A percentile compares a stretch with the other conserved stretches of the same genome.
phyloP scores from a whole-genome alignment of 2,113 vertebrate genomes.

The Brienomyrus longianalis region DNA sequence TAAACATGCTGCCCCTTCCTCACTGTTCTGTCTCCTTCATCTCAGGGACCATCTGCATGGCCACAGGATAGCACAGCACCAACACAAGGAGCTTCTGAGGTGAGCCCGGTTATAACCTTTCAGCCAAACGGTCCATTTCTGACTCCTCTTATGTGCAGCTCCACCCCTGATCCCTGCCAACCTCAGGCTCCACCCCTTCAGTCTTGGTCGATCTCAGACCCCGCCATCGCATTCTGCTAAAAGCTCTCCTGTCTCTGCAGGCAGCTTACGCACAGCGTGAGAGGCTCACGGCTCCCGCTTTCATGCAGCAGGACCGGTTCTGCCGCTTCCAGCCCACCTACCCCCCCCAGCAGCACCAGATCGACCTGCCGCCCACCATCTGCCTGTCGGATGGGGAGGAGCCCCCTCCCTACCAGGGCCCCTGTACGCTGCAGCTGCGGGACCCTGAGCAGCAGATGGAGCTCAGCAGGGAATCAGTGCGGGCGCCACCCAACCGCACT shows the following conservation, averaged over 20 bases:
- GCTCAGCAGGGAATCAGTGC: conserved; percentile 89
- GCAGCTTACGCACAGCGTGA: conserved; percentile 82
- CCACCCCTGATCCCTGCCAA: not conserved
- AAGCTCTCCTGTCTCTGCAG: conserved; percentile 51
- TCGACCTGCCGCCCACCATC: conserved; percentile 95
- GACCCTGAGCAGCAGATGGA: conserved; percentile 97
- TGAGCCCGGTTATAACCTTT: not conserved
- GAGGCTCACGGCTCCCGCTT: conserved; percentile 76
- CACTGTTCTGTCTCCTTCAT: conserved; percentile 15
- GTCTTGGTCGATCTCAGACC: not conserved
- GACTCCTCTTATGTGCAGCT: not conserved
- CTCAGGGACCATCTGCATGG: conserved; percentile 74
- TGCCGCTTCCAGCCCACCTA: conserved; percentile 96
- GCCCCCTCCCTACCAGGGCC: conserved; percentile 88
- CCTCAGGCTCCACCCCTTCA: not conserved
- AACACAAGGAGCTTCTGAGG: conserved; percentile 46
- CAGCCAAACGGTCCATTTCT: not conserved
- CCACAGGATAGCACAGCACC: conserved; percentile 62
- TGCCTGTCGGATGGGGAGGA: conserved; percentile 93
- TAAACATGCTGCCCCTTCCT: not conserved
- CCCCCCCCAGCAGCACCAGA: conserved; percentile 89
- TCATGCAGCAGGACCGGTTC: conserved; percentile 86
- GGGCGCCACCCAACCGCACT: conserved; percentile 93
- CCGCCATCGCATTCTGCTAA: not conserved
- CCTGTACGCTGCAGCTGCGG: conserved; percentile 88